These are phyloP conservation scores for Cheiracanthium punctorium DNA, from an alignment of 2,888 invertebrate genomes.

Conservation along the genomic window DNA sequence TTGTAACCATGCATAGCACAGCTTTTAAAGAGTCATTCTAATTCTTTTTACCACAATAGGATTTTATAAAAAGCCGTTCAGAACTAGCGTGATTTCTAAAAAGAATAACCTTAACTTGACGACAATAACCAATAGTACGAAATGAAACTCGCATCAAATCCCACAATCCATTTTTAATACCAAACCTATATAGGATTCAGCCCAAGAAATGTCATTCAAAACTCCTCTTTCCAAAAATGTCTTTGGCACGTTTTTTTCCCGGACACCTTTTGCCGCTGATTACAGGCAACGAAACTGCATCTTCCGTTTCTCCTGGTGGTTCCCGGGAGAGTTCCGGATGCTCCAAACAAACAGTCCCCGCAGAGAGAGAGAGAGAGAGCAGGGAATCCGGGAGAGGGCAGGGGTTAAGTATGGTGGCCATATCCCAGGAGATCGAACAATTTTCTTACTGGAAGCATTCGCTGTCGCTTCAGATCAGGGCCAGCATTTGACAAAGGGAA, in stretches of 20 bases:
- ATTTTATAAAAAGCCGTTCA: too few relatives aligned
- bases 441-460: constrained; percentile 1
- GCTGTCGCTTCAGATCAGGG: constrained; percentile 1
- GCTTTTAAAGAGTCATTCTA: too few relatives aligned
- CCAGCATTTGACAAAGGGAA: not conserved
- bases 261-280: not conserved
- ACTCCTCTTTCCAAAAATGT: not conserved
- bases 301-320: not conserved
- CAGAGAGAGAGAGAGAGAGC: not conserved
- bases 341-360: not conserved
- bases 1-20: too few relatives aligned
- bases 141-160: too few relatives aligned
- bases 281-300: not conserved
- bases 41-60: too few relatives aligned
- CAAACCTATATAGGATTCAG: not conserved
- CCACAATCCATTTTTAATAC: not conserved
- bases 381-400: not conserved
- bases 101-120: too few relatives aligned
- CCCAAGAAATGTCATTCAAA: not conserved
- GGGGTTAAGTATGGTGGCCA: not conserved
- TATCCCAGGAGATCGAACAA: constrained; percentile 9
- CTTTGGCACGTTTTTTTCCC: not conserved
- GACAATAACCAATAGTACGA: too few relatives aligned
- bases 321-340: not conserved
- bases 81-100: too few relatives aligned